phyloP scores from a whole-genome alignment of 2,888 invertebrate species.

The Drosophila koepferae region DNA sequence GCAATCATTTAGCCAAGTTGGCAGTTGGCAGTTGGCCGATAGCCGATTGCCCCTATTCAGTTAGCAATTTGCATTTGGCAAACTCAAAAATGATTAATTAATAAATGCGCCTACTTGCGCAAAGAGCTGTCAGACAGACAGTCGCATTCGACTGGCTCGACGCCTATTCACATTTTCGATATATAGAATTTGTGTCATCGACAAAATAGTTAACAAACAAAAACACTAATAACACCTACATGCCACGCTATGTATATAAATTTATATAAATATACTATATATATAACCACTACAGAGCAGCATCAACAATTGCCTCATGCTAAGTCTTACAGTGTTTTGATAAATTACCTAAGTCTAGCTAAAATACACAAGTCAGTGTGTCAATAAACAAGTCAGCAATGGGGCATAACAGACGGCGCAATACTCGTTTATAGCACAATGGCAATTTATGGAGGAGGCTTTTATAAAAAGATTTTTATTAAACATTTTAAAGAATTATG shows the following conservation, averaged over 20 bases:
- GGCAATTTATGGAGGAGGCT: too few relatives aligned
- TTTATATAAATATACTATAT: neutral
- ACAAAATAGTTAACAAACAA: conserved; percentile 10
- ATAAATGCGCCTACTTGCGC: conserved; percentile 64
- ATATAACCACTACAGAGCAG: neutral
- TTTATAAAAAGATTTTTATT: neutral
- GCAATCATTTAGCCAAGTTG: conserved; percentile 53
- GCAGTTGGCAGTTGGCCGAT: conserved; percentile 31
- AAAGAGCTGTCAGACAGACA: conserved; percentile 37
- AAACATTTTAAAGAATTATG: neutral
- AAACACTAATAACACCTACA: conserved; percentile 24
- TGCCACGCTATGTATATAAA: neutral
- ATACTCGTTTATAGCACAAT: neutral
- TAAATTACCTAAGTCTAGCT: conserved; percentile 53
- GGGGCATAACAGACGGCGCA: neutral
- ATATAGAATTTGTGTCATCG: conserved; percentile 61
- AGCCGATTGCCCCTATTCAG: conserved; percentile 26
- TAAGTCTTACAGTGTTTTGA: conserved; percentile 55
- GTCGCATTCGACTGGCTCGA: conserved; percentile 29
- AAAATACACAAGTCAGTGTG: conserved; percentile 32
- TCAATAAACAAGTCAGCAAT: conserved; percentile 31
- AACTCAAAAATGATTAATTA: conserved; percentile 68
- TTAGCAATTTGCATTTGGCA: conserved; percentile 58
- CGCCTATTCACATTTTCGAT: conserved; percentile 30
- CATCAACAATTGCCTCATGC: conserved; percentile 53